These are phyloP conservation scores for Noctua fimbriata DNA, from an alignment of 2,888 invertebrate species.

Conservation along the genomic window DNA sequence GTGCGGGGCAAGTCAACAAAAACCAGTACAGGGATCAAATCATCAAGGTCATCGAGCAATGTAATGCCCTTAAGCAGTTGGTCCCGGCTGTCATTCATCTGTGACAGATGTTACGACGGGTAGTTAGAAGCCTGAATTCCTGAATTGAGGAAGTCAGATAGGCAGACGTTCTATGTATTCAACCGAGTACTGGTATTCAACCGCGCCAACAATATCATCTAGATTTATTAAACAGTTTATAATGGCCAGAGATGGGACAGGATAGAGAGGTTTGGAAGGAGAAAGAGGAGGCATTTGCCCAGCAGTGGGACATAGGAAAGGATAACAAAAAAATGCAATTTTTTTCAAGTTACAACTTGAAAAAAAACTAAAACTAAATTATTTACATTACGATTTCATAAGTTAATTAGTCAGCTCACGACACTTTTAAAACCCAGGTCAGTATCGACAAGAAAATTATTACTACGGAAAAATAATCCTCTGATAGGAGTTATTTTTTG, in stretches of 20 bases:
- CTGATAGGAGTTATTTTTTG: neutral
- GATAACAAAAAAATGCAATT: neutral
- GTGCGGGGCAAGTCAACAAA: too few relatives aligned
- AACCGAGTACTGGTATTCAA: too few relatives aligned
- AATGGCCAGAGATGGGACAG: neutral
- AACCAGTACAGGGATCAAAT: too few relatives aligned
- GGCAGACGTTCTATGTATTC: too few relatives aligned
- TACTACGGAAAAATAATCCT: too few relatives aligned
- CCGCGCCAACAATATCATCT: neutral
- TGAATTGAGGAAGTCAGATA: neutral
- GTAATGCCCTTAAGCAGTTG: too few relatives aligned
- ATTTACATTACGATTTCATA: neutral
- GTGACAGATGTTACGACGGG: neutral
- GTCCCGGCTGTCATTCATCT: neutral
- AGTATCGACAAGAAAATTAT: neutral
- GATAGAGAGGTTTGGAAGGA: neutral
- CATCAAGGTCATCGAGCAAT: too few relatives aligned
- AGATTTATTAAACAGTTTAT: neutral
- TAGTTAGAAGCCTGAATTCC: neutral
- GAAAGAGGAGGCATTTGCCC: neutral
- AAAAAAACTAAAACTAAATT: too few relatives aligned
- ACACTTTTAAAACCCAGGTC: neutral
- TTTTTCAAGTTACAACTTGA: neutral
- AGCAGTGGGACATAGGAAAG: neutral
- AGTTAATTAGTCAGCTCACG: neutral